Base-by-base conservation (phyloP, 2,797 vertebrate genomes). In the Urosaurus nigricauda region DNA sequence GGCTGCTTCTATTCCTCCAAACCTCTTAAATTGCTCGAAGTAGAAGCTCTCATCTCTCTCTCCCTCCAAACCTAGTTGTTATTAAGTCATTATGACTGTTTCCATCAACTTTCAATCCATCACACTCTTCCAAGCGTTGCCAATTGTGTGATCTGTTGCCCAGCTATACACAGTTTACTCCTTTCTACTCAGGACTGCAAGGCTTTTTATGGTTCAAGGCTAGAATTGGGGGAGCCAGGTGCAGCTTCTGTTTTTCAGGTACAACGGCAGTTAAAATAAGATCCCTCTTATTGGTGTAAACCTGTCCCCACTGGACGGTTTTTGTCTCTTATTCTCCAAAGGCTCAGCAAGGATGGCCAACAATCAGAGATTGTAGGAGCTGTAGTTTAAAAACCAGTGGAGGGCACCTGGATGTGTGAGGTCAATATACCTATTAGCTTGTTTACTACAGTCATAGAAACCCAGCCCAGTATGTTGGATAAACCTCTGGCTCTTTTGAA, bases 401-500 rank as follows among this genome's bases (percentile, higher is more conserved):
- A 74, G 17, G 19, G 6, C 70, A 90, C 78, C 74, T 58, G 8
- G 1, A 8, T 35, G 4, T 74, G 29, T 16, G 37, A 74, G 19
- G 73, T 21, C 37, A 82, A 19, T 70, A n/a, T 82, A 40, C 84
- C 58, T 81, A 89, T 82, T 56, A 90, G 86, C 65, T 92, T 71
- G 85, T 79, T 81, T 63, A 77, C 16, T 65, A 87, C 79, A 51
- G 81, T 51, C 5, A 35, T 24, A 85, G 71, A 81, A 79, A 74
- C 19, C 79, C 88, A 83, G 58, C 2, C 19, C 3, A 0, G 6
- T 56, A 5, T 71, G 12, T 51, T 1, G 1, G 47, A 32, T 88
- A 86, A 86, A 92, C 73, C 63, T 83, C 53, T 21, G 85, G 83
- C 77, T 92, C 24, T 91, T 81, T 79, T 85, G 87, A 58, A 90